Evolutionary conservation across 2,888 invertebrate species (phyloP), one percentile per base, ranked within the genome.

Genomic region (Zonitis immaculata): DNA sequence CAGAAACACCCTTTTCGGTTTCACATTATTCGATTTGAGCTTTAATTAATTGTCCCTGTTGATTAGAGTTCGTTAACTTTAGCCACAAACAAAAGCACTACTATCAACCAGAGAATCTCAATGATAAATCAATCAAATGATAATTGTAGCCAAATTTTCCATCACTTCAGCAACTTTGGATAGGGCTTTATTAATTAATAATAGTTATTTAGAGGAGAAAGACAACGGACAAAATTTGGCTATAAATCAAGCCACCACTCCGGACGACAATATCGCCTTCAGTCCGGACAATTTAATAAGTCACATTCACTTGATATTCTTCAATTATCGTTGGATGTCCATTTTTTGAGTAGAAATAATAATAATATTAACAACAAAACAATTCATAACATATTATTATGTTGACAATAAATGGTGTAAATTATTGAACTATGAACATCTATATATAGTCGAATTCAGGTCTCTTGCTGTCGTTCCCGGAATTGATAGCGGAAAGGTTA

Each of bases 401-500:
- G n/a, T 28, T 28, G 22, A 22, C 14, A 32, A 32, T 14, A 32
- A 32, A 32, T 14, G 32, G 32, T n/a, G n/a, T 3, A 32, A 65
- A 62, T 69, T 70, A 71, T 68, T 68, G 69, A 67, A 69, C 68
- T 66, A 67, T 67, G 59, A 67, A 14, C 66, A 67, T 65, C 68
- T 68, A n/a, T n/a, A n/a, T n/a, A n/a, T n/a, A 62, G 57, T 32
- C 12, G 55, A 64, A 61, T 58, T 60, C 5, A 63, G 66, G 63
- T 64, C 59, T 60, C 32, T 14, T 52, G 61, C 67, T 61, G 64
- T 67, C 69, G 66, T 35, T 65, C 62, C 63, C 63, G 62, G 66
- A 73, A 74, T 73, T 74, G 73, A 74, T 74, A 72, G 73, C 70
- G 70, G 71, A 73, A 73, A 73, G 74, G 74, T 73, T 74, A 72